Conservation (phyloP, 2,888 invertebrate species). For the Portevinia maculata region DNA sequence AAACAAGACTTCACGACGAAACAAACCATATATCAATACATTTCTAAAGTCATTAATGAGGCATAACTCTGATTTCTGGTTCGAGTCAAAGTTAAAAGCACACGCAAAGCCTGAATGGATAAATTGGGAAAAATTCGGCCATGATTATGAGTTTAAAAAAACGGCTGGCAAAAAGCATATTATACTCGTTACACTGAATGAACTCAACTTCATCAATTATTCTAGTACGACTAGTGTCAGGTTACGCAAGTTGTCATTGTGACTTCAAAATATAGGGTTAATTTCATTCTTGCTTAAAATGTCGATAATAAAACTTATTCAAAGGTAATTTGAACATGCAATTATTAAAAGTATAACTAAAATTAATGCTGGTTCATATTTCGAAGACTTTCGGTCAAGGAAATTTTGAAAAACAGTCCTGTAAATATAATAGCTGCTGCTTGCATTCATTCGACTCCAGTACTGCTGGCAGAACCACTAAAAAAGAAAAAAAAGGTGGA, state of each 20-base stretch:
- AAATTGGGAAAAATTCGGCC: no score
- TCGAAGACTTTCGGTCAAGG: slow-evolving; percentile 29
- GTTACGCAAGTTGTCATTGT: slow-evolving; percentile 39
- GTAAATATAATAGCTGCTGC: slow-evolving; percentile 59
- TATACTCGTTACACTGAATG: background rate
- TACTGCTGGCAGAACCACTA: slow-evolving; percentile 89
- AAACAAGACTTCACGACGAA: no score
- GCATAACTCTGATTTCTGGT: no score
- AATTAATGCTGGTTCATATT: background rate
- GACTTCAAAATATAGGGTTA: slow-evolving; percentile 1
- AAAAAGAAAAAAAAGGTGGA: slow-evolving; percentile 95
- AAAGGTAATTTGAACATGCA: slow-evolving; percentile 21
- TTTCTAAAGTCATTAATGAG: no score
- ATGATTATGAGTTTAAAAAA: no score
- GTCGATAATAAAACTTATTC: slow-evolving; percentile 38
- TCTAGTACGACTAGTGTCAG: slow-evolving; percentile 8
- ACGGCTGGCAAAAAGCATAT: no score
- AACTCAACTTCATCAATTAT: background rate
- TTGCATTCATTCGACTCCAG: slow-evolving; percentile 78
- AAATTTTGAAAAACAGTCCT: slow-evolving; percentile 19
- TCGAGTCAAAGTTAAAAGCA: no score
- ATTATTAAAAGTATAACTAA: background rate
- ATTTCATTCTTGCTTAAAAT: background rate
- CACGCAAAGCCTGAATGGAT: no score
- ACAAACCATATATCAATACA: no score